Evolutionary conservation across 2,113 vertebrate genomes (phyloP).

Genomic region (Gallinago paraguaiae): DNA sequence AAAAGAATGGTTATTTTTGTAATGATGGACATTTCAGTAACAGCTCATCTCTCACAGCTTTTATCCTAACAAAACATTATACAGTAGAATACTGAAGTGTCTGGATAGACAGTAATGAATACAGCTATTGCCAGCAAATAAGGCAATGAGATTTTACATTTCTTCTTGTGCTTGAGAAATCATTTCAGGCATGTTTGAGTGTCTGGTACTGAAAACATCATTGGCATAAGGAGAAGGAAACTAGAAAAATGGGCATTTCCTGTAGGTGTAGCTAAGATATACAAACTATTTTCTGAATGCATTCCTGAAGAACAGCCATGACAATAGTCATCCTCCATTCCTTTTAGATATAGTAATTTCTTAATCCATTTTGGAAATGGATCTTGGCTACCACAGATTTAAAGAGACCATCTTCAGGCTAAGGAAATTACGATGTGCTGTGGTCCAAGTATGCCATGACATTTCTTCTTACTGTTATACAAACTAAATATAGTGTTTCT

Average conservation of each 20-base stretch:
- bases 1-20: background rate
- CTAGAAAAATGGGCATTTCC: background rate
- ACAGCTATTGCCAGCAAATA: background rate
- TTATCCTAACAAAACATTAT: background rate
- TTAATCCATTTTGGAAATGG: conserved; percentile 22
- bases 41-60: background rate
- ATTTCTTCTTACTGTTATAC: background rate
- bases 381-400: background rate
- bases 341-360: background rate
- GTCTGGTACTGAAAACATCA: background rate
- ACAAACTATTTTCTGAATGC: conserved; percentile 33
- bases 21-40: background rate
- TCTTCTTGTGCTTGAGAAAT: background rate
- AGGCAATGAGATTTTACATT: background rate
- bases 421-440: background rate
- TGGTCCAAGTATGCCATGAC: background rate
- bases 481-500: background rate
- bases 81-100: background rate
- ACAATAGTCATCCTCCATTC: background rate
- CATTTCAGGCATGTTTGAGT: background rate
- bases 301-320: background rate
- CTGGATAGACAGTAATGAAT: background rate
- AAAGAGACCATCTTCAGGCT: background rate
- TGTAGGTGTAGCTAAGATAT: background rate
- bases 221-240: conserved; percentile 10